A percentile compares a stretch with the other conserved stretches of the same genome.
Conservation (phyloP, 1,140 invertebrate species). For the Diabrotica undecimpunctata region DNA sequence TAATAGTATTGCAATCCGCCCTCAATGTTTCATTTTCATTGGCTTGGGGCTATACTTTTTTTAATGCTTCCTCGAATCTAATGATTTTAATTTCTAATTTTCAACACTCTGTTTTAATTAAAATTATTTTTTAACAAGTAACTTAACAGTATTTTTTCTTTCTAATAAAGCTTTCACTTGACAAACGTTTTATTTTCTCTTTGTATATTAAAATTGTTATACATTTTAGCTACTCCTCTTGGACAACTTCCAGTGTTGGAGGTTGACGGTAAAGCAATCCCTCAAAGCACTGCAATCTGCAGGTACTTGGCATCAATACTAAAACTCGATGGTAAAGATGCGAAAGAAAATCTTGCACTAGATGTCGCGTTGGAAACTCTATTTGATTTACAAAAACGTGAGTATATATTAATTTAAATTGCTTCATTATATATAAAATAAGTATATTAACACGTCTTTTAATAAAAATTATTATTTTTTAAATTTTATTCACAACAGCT, state of each 20-base stretch:
- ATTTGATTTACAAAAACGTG: not conserved
- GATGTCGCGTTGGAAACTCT: conserved; percentile 59
- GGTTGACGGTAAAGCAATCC: conserved; percentile 62
- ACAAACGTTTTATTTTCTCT: no score
- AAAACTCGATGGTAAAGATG: conserved; percentile 59
- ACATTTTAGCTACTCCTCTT: conserved; percentile 51
- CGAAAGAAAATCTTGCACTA: conserved; percentile 61
- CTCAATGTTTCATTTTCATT: no score
- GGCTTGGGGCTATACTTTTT: no score
- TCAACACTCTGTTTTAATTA: no score
- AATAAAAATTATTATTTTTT: no score
- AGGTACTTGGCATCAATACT: conserved; percentile 67
- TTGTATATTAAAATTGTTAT: not conserved
- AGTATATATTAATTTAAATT: not conserved
- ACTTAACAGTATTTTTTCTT: no score
- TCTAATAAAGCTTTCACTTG: no score
- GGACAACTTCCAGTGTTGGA: conserved; percentile 71
- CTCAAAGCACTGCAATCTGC: conserved; percentile 66
- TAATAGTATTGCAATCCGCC: no score
- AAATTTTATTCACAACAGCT: no score
- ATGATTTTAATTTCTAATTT: no score
- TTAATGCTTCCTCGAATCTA: no score
- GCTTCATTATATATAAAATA: not conserved
- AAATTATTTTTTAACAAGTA: no score
- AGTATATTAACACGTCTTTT: not conserved